Base-by-base conservation (phyloP, 2,797 vertebrate species). In the Clamator glandarius region DNA sequence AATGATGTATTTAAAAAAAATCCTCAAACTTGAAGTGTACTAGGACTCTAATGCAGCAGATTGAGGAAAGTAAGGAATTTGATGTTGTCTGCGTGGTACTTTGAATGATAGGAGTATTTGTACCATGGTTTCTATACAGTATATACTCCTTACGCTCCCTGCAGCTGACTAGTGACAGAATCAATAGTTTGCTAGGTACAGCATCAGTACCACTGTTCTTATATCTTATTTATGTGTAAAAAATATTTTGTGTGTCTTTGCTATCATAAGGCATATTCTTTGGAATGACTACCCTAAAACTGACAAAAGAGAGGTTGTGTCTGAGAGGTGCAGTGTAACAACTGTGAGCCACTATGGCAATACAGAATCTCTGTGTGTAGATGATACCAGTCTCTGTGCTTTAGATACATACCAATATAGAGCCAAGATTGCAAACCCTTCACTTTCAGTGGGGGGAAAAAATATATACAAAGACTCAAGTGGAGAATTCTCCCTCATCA, bases 401-500 rank as follows among this genome's bases (percentile, higher is more conserved):
- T 68, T 24, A 58, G 36, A 33, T 66, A 61, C 4, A 9, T 33
- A 26, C 1, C 2, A 10, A 10, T 51, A 18, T 63, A n/a, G 31
- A 52, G 8, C 18, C 44, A 54, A 15, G 14, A 24, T 9, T 44
- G 50, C 14, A 62, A 62, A 15, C 1, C 1, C 6, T 72, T 16
- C 8, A 3, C 20, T 7, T 74, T 59, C 24, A 31, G 5, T 12
- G 21, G 1, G 2, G 6, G 4, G 7, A 1, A 17, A 55, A 80
- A 31, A n/a, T 7, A 5, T 35, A 4, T 3, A 10, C 33, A n/a
- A 31, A 67, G 7, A 28, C 63, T 31, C 46, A 26, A 28, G 9
- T 26, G 26, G 46, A 54, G 29, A 57, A 35, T 75, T 84, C 26
- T 78, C 16, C 36, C 5, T 73, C 25, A 41, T 7, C 2, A 1